Conservation (phyloP, 2,113 vertebrate genomes). For the Myotis yumanensis region DNA sequence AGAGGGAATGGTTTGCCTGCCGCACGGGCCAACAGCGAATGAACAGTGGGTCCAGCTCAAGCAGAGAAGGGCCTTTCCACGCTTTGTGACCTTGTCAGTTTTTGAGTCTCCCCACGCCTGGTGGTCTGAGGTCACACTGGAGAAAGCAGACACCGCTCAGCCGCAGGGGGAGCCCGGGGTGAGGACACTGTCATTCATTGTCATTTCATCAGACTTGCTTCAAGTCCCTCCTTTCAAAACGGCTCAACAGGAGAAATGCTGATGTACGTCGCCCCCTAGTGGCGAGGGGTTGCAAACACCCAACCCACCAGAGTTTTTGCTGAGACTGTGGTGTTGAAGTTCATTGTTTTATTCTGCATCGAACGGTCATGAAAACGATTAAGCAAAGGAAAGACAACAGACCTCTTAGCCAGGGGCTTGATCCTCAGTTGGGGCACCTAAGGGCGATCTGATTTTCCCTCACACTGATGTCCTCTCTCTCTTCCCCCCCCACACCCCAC, state of each 20-base stretch:
- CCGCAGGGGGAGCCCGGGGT: fast-evolving
- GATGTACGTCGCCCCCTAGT: background rate
- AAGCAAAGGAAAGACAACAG: background rate
- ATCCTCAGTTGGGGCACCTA: no score
- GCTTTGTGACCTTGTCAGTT: background rate
- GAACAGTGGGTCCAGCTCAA: background rate
- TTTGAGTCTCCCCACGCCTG: background rate
- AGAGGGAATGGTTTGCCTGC: background rate
- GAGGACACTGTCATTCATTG: background rate
- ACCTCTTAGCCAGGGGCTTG: background rate
- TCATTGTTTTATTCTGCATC: background rate
- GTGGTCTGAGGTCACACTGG: no score
- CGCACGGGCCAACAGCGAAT: background rate
- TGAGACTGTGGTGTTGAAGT: background rate
- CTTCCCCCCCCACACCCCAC: no score
- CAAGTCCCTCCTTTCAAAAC: fast-evolving
- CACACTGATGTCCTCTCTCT: no score
- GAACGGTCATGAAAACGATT: no score
- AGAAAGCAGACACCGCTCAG: fast-evolving
- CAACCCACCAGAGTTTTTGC: background rate
- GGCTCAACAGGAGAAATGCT: background rate
- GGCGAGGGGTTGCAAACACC: background rate
- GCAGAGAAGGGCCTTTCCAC: background rate
- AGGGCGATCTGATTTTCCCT: no score
- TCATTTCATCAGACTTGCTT: background rate